Conservation (phyloP, 1,140 invertebrate species). For the Saccostrea cuccullata region DNA sequence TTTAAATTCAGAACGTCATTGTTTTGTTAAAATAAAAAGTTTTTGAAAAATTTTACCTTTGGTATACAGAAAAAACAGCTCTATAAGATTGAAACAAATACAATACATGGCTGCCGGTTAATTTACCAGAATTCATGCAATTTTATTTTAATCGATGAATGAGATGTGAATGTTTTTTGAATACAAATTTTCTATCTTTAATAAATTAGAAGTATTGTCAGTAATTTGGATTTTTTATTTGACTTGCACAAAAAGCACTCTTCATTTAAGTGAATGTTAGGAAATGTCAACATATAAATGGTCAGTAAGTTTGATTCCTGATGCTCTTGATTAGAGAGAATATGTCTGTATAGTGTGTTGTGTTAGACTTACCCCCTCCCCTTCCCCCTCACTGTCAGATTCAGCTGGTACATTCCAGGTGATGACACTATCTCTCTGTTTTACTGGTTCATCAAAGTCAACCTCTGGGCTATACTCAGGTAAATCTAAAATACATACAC, state of each 20-base stretch:
- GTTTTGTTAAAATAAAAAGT: background rate
- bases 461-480: background rate
- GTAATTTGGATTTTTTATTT: too few relatives aligned
- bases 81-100: conserved; percentile 32
- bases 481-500: conserved; percentile 24
- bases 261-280: too few relatives aligned
- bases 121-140: background rate
- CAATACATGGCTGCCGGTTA: background rate
- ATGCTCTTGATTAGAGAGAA: too few relatives aligned
- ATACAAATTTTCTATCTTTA: too few relatives aligned
- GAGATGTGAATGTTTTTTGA: too few relatives aligned
- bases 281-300: too few relatives aligned
- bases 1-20: background rate
- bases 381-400: conserved; percentile 20
- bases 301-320: too few relatives aligned
- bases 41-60: conserved; percentile 3
- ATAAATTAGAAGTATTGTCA: too few relatives aligned
- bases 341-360: too few relatives aligned
- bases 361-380: conserved; percentile 22
- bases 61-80: conserved; percentile 28
- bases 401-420: conserved; percentile 33
- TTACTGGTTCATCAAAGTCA: background rate
- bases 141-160: too few relatives aligned
- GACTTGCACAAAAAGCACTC: too few relatives aligned
- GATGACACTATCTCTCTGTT: conserved; percentile 32